A percentile compares a stretch with the other conserved stretches of the same genome.
These are phyloP conservation scores for Centropyge bicolor DNA, from an alignment of 2,797 vertebrate species.

Conservation along the genomic window DNA sequence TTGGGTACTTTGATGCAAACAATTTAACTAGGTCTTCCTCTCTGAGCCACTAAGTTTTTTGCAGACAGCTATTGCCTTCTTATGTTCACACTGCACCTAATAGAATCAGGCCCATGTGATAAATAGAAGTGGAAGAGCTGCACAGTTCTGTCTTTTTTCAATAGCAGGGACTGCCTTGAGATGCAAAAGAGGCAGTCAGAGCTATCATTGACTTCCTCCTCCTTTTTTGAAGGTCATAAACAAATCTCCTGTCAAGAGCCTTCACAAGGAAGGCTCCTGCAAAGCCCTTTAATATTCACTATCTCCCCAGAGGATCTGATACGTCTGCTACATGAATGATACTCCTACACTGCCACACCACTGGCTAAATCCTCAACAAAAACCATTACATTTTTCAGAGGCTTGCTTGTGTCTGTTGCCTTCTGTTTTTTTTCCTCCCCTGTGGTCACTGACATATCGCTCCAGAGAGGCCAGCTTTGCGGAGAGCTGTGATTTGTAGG, in stretches of 20 bases:
- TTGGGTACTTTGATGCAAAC: constrained; percentile 54
- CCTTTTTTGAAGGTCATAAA: constrained; percentile 80
- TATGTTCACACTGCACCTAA: constrained; percentile 34
- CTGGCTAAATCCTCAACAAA: constrained; percentile 76
- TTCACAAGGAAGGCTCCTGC: constrained; percentile 57
- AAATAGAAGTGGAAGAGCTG: constrained; percentile 26
- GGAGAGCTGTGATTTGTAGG: constrained; percentile 83
- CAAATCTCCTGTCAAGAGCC: constrained; percentile 78
- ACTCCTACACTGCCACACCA: constrained; percentile 44
- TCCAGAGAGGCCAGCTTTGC: constrained; percentile 65
- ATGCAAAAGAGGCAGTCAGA: constrained; percentile 66
- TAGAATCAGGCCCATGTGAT: constrained; percentile 37
- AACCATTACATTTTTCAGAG: constrained; percentile 74
- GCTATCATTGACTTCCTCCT: constrained; percentile 70
- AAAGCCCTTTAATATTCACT: constrained; percentile 81
- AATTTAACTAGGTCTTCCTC: constrained; percentile 43
- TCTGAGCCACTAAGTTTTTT: constrained; percentile 26
- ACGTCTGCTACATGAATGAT: constrained; percentile 70
- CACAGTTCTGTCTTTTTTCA: constrained; percentile 27
- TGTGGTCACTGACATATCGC: constrained; percentile 73
- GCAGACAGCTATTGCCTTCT: constrained; percentile 29
- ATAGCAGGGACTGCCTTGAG: constrained; percentile 39
- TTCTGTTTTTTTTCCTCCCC: constrained; percentile 57
- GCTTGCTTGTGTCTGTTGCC: constrained; percentile 69
- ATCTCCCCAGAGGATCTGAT: constrained; percentile 73